Percentiles rank a stretch among this genome's conserved stretches.
Conservation (phyloP, 2,888 invertebrate species). For the Gymnoscelis rufifasciata region DNA sequence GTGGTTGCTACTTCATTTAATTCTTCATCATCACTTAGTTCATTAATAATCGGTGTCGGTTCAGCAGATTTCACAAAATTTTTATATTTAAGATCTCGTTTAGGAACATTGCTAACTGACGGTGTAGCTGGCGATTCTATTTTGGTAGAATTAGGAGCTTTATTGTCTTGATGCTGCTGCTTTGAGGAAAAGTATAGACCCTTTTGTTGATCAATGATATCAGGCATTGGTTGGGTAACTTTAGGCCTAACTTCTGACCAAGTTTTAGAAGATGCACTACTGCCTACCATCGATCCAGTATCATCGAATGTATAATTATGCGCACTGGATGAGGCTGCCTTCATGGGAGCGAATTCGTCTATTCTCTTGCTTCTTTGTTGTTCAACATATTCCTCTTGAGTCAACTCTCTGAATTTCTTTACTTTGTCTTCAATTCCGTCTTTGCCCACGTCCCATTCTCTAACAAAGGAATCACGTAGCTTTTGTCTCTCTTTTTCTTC, state of each 20-base stretch:
- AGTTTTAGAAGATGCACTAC: conserved; percentile 38
- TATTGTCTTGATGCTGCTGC: conserved; percentile 19
- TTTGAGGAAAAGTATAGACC: conserved; percentile 58
- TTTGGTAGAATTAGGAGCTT: not conserved
- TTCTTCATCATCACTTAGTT: conserved; percentile 46
- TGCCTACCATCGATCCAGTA: conserved; percentile 44
- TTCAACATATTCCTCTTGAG: conserved; percentile 88
- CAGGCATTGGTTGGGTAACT: conserved; percentile 46
- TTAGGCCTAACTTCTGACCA: conserved; percentile 63
- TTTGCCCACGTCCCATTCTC: conserved; percentile 88
- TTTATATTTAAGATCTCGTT: conserved; percentile 50
- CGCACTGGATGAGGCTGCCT: conserved; percentile 36
- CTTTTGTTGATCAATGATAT: conserved; percentile 43
- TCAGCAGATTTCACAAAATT: conserved; percentile 59
- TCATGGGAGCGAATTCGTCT: conserved; percentile 88
- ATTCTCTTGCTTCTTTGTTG: conserved; percentile 85
- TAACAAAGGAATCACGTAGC: conserved; percentile 74
- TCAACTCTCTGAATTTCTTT: conserved; percentile 77
- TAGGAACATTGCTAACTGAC: conserved; percentile 18
- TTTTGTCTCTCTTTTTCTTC: conserved; percentile 72
- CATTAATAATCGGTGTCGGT: conserved; percentile 55
- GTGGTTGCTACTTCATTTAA: conserved; percentile 30
- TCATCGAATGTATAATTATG: conserved; percentile 49
- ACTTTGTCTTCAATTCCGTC: conserved; percentile 74
- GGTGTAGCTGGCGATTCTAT: conserved; percentile 28